A percentile compares a stretch with the other conserved stretches of the same genome.
Evolutionary conservation across 2,797 vertebrate species (phyloP).

Genomic region (Leucoraja ocellata): DNA sequence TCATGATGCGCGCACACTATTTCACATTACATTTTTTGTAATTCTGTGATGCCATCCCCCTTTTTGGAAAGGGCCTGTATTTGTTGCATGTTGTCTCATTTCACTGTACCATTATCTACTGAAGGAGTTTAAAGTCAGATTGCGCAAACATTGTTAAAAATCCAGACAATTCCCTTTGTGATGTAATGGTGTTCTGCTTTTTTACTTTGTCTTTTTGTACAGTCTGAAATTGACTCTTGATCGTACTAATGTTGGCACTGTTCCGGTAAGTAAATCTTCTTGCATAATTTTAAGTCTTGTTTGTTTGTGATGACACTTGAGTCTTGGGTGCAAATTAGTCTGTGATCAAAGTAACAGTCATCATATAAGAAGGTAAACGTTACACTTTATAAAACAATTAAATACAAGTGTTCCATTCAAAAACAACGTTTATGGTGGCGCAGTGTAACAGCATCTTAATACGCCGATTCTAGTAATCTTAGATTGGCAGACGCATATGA

Average conservation of each 20-base stretch:
- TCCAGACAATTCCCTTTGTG: no score
- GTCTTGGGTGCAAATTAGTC: background rate
- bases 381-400: no score
- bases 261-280: background rate
- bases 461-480: no score
- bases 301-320: background rate
- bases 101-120: background rate
- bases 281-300: background rate
- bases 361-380: background rate
- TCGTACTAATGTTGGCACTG: background rate
- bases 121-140: background rate
- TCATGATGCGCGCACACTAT: no score
- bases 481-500: no score
- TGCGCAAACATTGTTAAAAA: background rate
- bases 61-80: no score
- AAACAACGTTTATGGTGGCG: no score
- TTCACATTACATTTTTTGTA: no score
- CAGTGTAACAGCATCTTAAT: no score
- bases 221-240: background rate
- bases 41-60: no score
- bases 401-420: no score
- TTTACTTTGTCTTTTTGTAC: background rate
- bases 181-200: background rate
- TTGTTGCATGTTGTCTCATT: no score
- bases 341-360: background rate